Conservation (phyloP, 2,113 vertebrate species). For the Sebastes schlegelii region DNA sequence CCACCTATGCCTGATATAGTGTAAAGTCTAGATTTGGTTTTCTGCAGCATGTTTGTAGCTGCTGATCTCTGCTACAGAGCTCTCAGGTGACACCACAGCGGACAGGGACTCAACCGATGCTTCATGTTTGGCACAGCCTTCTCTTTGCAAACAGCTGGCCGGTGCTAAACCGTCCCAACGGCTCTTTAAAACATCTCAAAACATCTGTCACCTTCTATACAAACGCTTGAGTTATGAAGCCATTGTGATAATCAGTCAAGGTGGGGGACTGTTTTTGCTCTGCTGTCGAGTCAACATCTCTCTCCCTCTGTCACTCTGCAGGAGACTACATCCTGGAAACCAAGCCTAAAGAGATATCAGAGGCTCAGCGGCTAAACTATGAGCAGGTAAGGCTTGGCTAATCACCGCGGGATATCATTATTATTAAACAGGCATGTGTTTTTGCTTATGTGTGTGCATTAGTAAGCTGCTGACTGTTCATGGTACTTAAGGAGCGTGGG, state of each 20-base stretch:
- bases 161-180: not conserved
- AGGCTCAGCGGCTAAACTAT: slow-evolving; percentile 97
- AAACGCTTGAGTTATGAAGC: not conserved
- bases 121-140: slow-evolving; percentile 18
- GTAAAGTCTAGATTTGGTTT: not conserved
- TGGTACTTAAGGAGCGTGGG: slow-evolving; percentile 21
- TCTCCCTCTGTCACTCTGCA: slow-evolving; percentile 75
- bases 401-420: slow-evolving; percentile 3
- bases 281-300: slow-evolving; percentile 2
- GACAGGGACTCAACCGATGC: slow-evolving; percentile 17
- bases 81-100: slow-evolving; percentile 42
- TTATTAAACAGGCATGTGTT: slow-evolving; percentile 31
- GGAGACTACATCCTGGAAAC: slow-evolving; percentile 99
- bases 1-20: not conserved
- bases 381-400: slow-evolving; percentile 90
- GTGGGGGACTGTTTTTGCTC: not conserved
- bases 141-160: slow-evolving; percentile 13
- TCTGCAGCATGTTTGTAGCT: slow-evolving; percentile 8
- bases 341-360: slow-evolving; percentile 99
- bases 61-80: slow-evolving; percentile 21
- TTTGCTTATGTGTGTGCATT: slow-evolving; percentile 45
- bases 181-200: slow-evolving; percentile 11
- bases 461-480: slow-evolving; percentile 48
- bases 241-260: not conserved
- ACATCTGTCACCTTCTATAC: slow-evolving; percentile 1